Percentiles rank a stretch among this genome's conserved stretches.
phyloP scores from a whole-genome alignment of 2,797 vertebrate genomes.

The Tachyglossus aculeatus region DNA sequence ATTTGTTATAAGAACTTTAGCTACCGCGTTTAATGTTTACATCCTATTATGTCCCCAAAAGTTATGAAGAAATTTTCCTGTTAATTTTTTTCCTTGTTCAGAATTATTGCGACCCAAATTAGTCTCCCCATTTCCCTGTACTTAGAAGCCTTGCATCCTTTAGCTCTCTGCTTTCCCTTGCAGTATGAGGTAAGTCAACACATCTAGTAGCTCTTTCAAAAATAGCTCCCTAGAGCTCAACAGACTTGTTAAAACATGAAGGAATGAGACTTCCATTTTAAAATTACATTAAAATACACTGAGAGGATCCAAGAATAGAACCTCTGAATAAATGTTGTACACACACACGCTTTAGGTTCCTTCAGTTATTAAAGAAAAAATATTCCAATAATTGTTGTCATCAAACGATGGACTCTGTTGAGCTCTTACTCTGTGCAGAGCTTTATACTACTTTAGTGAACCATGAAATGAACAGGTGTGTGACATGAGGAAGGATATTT shows the following conservation, averaged over 20 bases:
- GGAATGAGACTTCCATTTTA: too few species aligned
- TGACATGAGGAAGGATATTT: background rate
- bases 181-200: slow-evolving; percentile 22
- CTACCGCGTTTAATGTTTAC: background rate
- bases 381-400: background rate
- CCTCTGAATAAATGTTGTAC: background rate
- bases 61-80: background rate
- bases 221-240: background rate
- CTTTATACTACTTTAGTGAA: background rate
- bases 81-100: background rate
- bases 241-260: too few species aligned
- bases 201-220: background rate
- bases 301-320: too few species aligned
- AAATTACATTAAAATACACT: background rate
- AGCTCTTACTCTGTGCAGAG: too few species aligned
- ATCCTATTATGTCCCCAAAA: background rate
- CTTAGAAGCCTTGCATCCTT: background rate
- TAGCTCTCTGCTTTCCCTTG: background rate
- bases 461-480: background rate
- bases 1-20: background rate
- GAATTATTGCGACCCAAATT: slow-evolving; percentile 1
- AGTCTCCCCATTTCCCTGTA: background rate
- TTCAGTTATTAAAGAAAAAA: background rate
- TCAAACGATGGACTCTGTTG: too few species aligned
- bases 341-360: background rate